Evolutionary conservation across 2,113 vertebrate species (phyloP), one percentile per base, ranked within the genome.

Genomic region (Catharus minimus): DNA sequence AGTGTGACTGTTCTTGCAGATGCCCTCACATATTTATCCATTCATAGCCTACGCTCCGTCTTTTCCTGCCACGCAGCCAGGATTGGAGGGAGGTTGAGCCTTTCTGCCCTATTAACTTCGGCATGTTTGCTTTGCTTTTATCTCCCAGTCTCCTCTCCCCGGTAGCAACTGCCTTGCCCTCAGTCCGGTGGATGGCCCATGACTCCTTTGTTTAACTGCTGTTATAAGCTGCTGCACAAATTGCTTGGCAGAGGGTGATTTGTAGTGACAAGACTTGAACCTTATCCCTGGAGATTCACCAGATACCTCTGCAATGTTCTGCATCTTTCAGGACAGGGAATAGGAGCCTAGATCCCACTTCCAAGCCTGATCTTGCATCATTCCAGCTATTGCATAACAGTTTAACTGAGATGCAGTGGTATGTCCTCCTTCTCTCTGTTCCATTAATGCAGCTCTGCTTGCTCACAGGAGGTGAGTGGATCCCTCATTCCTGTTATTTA

Each of bases 251-350:
- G 92, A 94, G 93, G 95, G 95, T 97, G 97, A 97, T 98, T 96
- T 98, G 97, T 97, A 97, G 96, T 95, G 96, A 97, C 94, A 97
- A 97, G 94, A 83, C 95, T 96, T 92, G 86, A 84, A 93, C 95
- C 94, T 96, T 96, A 96, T 97, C 94, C 95, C 89, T 5, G 47
- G 95, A 85, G 95, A 97, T 97, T 96, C 90, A 96, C 95, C 96
- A 97, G 96, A 97, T 96, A 96, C 96, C 91, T 97, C 92, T 85
- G 89, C 95, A 96, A 93, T 96, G 96, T 90, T 93, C 80, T 86
- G 86, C 77, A 44, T 87, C 95, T 96, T 88, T 92, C 50, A 81
- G 92, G 93, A 91, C 3, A 11, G 68, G 89, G 87, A 94, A 93
- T 79, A 96, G 93, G 95, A 96, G 94, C 79, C 75, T 15, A 16